A percentile compares a stretch with the other conserved stretches of the same genome.
phyloP scores from a whole-genome alignment of 2,113 vertebrate species.

The Mobula hypostoma region DNA sequence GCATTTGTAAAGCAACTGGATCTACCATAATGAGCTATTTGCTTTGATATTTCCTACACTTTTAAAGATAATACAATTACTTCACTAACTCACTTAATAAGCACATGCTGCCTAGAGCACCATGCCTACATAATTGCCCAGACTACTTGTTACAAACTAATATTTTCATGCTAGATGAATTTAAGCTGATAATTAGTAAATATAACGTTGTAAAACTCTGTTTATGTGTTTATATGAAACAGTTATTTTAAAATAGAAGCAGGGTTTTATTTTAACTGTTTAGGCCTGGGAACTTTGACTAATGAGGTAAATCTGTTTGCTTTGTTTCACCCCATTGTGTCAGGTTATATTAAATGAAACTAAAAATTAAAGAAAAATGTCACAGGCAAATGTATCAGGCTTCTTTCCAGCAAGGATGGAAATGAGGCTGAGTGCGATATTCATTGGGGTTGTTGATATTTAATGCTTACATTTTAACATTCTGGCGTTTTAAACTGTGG shows the following conservation, averaged over 20 bases:
- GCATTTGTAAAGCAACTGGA: too few relatives aligned
- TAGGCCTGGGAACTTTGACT: not conserved
- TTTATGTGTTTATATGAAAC: not conserved
- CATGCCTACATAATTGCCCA: not conserved
- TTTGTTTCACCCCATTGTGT: not conserved
- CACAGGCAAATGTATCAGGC: not conserved
- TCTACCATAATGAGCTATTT: not conserved
- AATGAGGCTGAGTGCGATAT: not conserved
- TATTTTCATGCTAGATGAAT: not conserved
- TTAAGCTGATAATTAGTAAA: not conserved
- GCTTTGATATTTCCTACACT: not conserved
- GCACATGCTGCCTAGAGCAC: not conserved
- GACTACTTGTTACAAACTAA: not conserved
- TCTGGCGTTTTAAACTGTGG: constrained; percentile 14
- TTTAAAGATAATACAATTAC: not conserved
- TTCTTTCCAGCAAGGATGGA: not conserved
- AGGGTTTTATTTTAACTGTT: not conserved
- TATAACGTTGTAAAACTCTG: not conserved
- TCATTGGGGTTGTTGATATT: not conserved
- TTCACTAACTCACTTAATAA: not conserved
- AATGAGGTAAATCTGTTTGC: not conserved
- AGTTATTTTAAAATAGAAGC: not conserved
- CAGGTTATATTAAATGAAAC: not conserved
- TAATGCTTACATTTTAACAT: not conserved
- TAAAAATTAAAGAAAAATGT: not conserved